phyloP scores from a whole-genome alignment of 2,113 vertebrate species.

The Cavia porcellus region DNA sequence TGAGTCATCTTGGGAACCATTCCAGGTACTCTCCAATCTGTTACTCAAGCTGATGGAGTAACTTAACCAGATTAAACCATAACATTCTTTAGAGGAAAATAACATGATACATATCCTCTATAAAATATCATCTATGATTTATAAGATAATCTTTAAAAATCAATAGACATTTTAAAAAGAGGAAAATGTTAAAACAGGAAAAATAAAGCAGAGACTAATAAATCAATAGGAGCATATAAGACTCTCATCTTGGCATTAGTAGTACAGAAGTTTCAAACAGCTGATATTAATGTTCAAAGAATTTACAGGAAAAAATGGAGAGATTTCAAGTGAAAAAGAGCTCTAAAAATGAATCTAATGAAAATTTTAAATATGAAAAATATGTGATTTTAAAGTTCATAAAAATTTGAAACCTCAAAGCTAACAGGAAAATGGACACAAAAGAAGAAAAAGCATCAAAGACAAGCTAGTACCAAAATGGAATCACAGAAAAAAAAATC shows the following conservation, averaged over 20 bases:
- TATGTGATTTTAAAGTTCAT: not conserved
- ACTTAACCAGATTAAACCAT: not conserved
- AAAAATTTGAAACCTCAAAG: not conserved
- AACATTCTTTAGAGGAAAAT: not conserved
- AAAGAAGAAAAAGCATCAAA: not conserved
- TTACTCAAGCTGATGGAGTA: not conserved
- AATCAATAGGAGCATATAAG: not conserved
- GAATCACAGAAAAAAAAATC: not conserved
- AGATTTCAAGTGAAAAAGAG: not conserved
- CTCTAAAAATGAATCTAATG: not conserved
- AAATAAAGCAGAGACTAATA: not conserved
- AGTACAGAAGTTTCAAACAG: not conserved
- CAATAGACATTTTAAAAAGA: not conserved
- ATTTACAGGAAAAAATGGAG: not conserved
- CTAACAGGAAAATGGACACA: not conserved
- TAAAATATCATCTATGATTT: not conserved
- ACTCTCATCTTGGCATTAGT: not conserved
- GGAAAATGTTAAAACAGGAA: not conserved
- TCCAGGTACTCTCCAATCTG: not conserved
- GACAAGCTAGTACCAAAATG: not conserved
- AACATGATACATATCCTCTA: not conserved
- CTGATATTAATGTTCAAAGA: not conserved
- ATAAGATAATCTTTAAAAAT: not conserved
- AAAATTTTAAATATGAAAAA: not conserved
- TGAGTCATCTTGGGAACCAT: not conserved